phyloP scores from a whole-genome alignment of 2,888 invertebrate species.

The Oscheius sp. region DNA sequence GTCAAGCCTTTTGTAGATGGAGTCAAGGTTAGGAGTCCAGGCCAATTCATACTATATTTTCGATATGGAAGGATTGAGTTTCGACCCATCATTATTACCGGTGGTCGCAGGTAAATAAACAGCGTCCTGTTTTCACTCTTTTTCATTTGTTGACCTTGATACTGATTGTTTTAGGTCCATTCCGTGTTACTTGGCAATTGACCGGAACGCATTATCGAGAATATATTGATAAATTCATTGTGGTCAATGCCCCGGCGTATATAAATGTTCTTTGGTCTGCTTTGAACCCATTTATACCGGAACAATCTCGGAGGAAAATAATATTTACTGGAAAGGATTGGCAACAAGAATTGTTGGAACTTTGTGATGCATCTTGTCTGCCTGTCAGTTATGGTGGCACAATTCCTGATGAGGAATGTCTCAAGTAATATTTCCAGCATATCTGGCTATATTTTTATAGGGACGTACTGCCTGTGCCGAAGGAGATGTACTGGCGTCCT shows the following conservation, averaged over 20 bases:
- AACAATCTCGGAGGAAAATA: slow-evolving; percentile 47
- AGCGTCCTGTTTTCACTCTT: neutral
- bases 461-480: slow-evolving; percentile 48
- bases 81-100: slow-evolving; percentile 52
- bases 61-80: slow-evolving; percentile 56
- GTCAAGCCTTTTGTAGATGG: slow-evolving; percentile 76
- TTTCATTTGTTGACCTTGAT: neutral
- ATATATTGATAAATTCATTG: slow-evolving; percentile 62
- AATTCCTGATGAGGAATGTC: slow-evolving; percentile 45
- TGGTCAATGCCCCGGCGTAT: slow-evolving; percentile 59
- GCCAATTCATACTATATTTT: slow-evolving; percentile 60
- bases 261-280: slow-evolving; percentile 59
- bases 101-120: slow-evolving; percentile 46
- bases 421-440: slow-evolving; percentile 8
- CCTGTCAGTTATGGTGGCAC: slow-evolving; percentile 63
- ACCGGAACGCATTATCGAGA: slow-evolving; percentile 57
- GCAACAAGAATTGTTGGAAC: slow-evolving; percentile 54
- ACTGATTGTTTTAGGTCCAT: slow-evolving; percentile 45
- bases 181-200: slow-evolving; percentile 61
- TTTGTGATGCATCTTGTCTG: slow-evolving; percentile 51
- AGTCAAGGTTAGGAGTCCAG: slow-evolving; percentile 47
- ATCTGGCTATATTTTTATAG: slow-evolving; percentile 17
- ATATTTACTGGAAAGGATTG: slow-evolving; percentile 49
- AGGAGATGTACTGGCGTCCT: slow-evolving; percentile 57
- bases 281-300: slow-evolving; percentile 52